Evolutionary conservation across 2,113 vertebrate genomes (phyloP).

Genomic region (Stegostoma tigrinum): DNA sequence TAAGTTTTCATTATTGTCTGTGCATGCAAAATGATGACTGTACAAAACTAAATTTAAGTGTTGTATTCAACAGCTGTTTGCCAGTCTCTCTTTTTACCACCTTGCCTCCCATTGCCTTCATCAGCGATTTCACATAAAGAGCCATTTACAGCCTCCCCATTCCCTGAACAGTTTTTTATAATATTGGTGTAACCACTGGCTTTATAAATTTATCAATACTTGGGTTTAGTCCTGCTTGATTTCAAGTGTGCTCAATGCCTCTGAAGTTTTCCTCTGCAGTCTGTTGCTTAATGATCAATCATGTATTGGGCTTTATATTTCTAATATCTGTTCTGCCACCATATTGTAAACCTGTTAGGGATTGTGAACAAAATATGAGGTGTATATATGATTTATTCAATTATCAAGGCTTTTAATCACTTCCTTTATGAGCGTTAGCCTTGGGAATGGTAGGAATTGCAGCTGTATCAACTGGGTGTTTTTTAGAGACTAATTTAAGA

Average conservation of each 20-base stretch:
- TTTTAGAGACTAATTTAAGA: not conserved
- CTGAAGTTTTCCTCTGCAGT: not conserved
- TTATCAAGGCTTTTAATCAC: not conserved
- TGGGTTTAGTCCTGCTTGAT: conserved; percentile 2
- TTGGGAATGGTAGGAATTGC: not conserved
- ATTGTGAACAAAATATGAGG: not conserved
- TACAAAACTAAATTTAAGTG: conserved; percentile 55
- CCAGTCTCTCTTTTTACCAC: conserved; percentile 59
- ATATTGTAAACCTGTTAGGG: not conserved
- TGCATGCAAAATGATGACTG: conserved; percentile 57
- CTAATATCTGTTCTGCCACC: not conserved
- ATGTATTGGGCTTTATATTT: not conserved
- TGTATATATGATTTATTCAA: not conserved
- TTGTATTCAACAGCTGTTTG: conserved; percentile 63
- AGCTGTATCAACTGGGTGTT: not conserved
- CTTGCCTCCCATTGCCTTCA: conserved; percentile 59
- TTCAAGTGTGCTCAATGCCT: not conserved
- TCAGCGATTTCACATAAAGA: conserved; percentile 48
- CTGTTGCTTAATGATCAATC: not conserved
- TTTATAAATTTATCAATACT: conserved; percentile 57
- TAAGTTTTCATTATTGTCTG: conserved; percentile 59
- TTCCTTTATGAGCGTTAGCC: not conserved
- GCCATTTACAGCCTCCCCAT: conserved; percentile 49
- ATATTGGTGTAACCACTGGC: conserved; percentile 55
- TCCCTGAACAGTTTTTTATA: conserved; percentile 2